Conservation (phyloP, 1,140 invertebrate species). For the Lanistes nyassanus region DNA sequence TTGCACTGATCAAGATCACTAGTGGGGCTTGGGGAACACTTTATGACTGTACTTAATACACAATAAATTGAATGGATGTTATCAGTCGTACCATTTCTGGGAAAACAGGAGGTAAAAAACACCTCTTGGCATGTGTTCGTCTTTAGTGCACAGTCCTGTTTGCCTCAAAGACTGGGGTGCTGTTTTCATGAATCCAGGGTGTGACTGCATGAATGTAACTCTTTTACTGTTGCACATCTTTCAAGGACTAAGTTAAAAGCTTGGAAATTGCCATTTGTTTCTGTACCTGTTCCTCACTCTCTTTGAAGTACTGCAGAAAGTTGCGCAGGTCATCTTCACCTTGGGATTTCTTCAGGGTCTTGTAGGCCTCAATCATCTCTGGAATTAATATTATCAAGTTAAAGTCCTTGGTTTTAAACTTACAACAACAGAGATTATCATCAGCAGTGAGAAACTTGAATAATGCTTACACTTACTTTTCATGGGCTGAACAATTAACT, state of each 20-base stretch:
- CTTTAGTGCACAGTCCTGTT: no score
- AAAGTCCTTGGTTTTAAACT: neutral
- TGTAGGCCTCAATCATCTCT: conserved; percentile 41
- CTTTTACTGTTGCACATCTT: no score
- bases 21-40: neutral
- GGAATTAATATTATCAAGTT: neutral
- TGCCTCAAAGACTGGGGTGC: no score
- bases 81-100: conserved; percentile 1
- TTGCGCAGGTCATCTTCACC: conserved; percentile 42
- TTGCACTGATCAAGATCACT: neutral
- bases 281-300: conserved; percentile 42
- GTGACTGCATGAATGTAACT: no score
- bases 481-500: conserved; percentile 46
- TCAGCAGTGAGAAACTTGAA: neutral
- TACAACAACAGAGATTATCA: neutral
- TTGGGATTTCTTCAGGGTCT: conserved; percentile 39
- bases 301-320: conserved; percentile 49
- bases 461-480: conserved; percentile 41
- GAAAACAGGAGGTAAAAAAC: neutral
- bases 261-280: neutral
- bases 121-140: conserved; percentile 4
- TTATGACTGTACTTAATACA: neutral
- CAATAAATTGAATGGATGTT: neutral
- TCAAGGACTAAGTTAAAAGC: no score
- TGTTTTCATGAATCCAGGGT: no score